Evolutionary conservation across 2,797 vertebrate species (phyloP), one percentile per base, ranked within the genome.

Genomic region (Myiotriccus ornatus): DNA sequence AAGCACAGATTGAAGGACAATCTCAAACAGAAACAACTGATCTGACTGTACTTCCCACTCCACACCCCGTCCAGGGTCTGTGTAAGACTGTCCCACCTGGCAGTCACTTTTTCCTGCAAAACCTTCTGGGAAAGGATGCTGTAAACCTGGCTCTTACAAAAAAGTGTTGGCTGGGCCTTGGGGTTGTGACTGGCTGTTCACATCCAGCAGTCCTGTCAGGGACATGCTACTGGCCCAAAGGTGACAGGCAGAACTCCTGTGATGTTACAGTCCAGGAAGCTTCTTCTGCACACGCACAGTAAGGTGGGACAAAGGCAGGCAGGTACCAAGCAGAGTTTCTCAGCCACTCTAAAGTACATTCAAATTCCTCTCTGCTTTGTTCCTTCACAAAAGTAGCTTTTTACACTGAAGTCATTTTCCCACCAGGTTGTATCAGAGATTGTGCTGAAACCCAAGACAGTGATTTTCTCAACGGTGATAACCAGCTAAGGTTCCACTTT

Each of bases 301-400:
- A 41, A 59, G 50, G 39, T 28, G 60, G 32, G 39, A 88, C 70
- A 90, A 91, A 84, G 34, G 49, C 50, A 50, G 74, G 12, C 53
- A 93, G 71, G 82, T 75, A 52, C 87, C 39, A 86, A 70, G 74
- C 1, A 0, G 27, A 78, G 64, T 70, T 85, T 90, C 81, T 81
- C 59, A 55, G 76, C 74, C 62, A 18, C 69, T 77, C 53, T 49
- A 5, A 94, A 94, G 87, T 14, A 94, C 77, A 92, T 90, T 95
- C 71, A 59, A 76, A 87, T 93, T 93, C 67, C 55, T 80, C 56
- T 37, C 55, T 67, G 65, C 93, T 95, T 96, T 96, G 93, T 95
- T 90, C 55, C 62, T 74, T 81, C 56, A 94, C 93, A 96, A 89
- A 95, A 93, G 88, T 35, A 57, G 69, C 23, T 95, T 89, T 94